phyloP scores from a whole-genome alignment of 1,140 invertebrate species.

The Solenopsis invicta region DNA sequence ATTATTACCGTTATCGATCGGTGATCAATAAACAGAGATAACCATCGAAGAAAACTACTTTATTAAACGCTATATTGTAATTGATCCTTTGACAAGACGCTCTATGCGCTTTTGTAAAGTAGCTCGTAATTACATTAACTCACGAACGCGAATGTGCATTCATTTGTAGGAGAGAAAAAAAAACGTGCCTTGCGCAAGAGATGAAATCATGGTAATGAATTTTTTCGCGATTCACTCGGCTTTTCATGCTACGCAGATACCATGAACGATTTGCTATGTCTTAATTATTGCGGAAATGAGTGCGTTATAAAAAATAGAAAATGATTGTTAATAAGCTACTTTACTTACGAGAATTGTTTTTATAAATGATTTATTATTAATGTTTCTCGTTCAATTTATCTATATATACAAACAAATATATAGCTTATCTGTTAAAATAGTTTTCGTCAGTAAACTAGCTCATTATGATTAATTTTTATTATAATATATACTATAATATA shows the following conservation, averaged over 20 bases:
- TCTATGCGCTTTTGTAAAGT: conserved; percentile 60
- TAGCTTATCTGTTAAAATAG: no score
- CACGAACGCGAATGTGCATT: conserved; percentile 16
- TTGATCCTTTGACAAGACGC: conserved; percentile 64
- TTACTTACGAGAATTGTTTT: neutral
- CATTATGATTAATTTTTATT: no score
- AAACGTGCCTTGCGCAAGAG: conserved; percentile 58
- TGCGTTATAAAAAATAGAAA: neutral
- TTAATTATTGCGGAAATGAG: neutral
- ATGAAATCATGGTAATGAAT: conserved; percentile 66
- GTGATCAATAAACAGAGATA: conserved; percentile 66
- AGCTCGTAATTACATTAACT: conserved; percentile 64
- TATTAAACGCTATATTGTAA: conserved; percentile 67
- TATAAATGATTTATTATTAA: neutral
- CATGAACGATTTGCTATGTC: conserved; percentile 20
- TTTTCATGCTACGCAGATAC: conserved; percentile 17
- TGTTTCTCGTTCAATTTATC: neutral
- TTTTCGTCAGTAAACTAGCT: no score
- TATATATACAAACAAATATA: no score
- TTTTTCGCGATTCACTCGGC: conserved; percentile 16
- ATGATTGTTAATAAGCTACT: neutral
- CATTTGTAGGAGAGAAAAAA: conserved; percentile 2
- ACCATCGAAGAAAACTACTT: conserved; percentile 56
- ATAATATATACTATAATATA: no score
- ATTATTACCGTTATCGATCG: conserved; percentile 65